phyloP scores from a whole-genome alignment of 2,888 invertebrate species.

The Eupithecia dodoneata region DNA sequence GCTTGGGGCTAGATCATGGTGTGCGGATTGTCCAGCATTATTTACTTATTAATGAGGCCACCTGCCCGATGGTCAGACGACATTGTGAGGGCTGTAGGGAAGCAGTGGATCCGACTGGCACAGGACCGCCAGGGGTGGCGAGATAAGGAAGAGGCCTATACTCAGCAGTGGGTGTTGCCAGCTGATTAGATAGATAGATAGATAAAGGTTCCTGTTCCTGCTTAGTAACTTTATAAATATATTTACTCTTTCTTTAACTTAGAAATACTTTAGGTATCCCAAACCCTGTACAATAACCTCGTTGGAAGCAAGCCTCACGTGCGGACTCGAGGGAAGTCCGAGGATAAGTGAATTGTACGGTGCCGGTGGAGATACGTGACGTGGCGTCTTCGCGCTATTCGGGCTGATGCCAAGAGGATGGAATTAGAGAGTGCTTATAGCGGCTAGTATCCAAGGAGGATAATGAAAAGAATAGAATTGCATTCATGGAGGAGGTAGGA shows the following conservation, averaged over 20 bases:
- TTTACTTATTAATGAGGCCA: no score
- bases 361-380: conserved; percentile 31
- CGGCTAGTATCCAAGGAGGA: neutral
- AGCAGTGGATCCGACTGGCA: no score
- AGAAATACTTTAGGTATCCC: conserved; percentile 7
- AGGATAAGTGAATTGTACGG: conserved; percentile 36
- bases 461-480: neutral
- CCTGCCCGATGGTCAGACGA: no score
- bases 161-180: no score
- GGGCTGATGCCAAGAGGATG: neutral
- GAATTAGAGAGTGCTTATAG: neutral
- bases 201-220: neutral
- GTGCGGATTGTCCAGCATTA: no score
- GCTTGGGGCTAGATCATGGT: no score
- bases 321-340: conserved; percentile 35
- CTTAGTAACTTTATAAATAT: neutral
- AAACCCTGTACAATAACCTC: conserved; percentile 28
- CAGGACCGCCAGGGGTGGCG: no score
- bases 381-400: conserved; percentile 15
- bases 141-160: no score
- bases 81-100: no score
- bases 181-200: no score
- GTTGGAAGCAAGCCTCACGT: conserved; percentile 34
- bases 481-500: neutral
- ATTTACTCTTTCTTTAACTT: neutral